Evolutionary conservation across 1,140 invertebrate genomes (phyloP), one percentile per base, ranked within the genome.

Genomic region (Drusus annulatus): DNA sequence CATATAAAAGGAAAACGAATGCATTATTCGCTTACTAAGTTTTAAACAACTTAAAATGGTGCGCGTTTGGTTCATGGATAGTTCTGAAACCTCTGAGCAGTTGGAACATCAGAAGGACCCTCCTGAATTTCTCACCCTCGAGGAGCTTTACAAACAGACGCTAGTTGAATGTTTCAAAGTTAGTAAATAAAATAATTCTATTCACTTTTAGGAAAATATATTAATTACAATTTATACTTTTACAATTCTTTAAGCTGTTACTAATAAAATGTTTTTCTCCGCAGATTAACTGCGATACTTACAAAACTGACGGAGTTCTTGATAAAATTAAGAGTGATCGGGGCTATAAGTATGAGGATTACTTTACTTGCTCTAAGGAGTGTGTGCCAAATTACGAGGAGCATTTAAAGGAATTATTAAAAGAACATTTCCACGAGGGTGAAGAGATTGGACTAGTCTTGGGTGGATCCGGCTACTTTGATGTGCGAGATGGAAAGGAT

Each of bases 391-490:
- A 98, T 88, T 99, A 98, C 88, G 96, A 97, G 83, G 94, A 95
- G 84, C 98, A 97, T 92, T 85, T 99, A 7, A 97, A 97, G 86
- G 93, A 90, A 6, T 99, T 99, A 87, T 99, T 93, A 85, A 92
- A 92, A 6, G 98, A 99, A 87, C 98, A 99, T 90, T 89, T 99
- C 58, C 98, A 99, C 86, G 95, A 95, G 2, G 98, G 99, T 90
- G 98, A 99, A 87, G 98, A 99, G 90, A 98, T 99, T 83, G 93
- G 98, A 65, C 93, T 97, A 60, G 90, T 97, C 65, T 78, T 96
- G 19, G 94, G 94, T 73, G 97, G 97, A 28, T 95, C 93, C 63
- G 97, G 98, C 0, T 99, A 99, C 88, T 99, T 99, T 90, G 98
- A 99, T 90, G 97, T 99, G 0, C 90, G 98, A 65, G 95, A 98